phyloP scores from a whole-genome alignment of 1,140 invertebrate species.

The Eumaeus atala region DNA sequence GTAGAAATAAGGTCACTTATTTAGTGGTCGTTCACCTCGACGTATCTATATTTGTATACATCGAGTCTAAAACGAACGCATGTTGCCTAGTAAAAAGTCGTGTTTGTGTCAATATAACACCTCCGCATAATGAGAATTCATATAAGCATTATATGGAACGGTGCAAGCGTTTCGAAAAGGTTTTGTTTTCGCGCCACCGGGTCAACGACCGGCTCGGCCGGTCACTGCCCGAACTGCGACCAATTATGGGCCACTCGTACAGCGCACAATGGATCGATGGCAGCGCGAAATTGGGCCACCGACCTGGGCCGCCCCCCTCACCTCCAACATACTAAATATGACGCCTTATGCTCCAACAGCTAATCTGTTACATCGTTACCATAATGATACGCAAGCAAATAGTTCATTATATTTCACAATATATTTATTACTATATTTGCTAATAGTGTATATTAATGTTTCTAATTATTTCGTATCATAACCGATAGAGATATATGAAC shows the following conservation, averaged over 20 bases:
- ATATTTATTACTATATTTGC: too few relatives aligned
- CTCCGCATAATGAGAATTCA: conserved; percentile 13
- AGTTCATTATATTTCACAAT: too few relatives aligned
- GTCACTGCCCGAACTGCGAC: conserved; percentile 67
- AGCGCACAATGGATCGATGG: conserved; percentile 73
- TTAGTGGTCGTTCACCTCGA: conserved; percentile 5
- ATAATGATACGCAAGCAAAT: too few relatives aligned
- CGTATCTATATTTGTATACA: conserved; percentile 9
- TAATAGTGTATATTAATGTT: too few relatives aligned
- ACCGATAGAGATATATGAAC: too few relatives aligned
- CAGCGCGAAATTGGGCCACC: conserved; percentile 67
- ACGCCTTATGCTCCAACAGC: neutral
- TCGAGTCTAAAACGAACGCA: conserved; percentile 4
- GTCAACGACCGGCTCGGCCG: conserved; percentile 60
- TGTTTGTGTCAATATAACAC: conserved; percentile 13
- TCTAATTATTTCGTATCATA: too few relatives aligned
- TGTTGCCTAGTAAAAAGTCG: conserved; percentile 4
- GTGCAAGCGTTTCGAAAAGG: conserved; percentile 41
- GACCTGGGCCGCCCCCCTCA: conserved; percentile 41
- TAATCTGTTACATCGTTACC: too few relatives aligned
- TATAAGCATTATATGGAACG: conserved; percentile 22
- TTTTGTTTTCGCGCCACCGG: conserved; percentile 65
- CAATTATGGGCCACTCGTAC: conserved; percentile 73
- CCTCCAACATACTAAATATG: conserved; percentile 16
- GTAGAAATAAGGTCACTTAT: conserved; percentile 2